Base-by-base conservation (phyloP, 2,888 invertebrate genomes). In the Tipula confusa region DNA sequence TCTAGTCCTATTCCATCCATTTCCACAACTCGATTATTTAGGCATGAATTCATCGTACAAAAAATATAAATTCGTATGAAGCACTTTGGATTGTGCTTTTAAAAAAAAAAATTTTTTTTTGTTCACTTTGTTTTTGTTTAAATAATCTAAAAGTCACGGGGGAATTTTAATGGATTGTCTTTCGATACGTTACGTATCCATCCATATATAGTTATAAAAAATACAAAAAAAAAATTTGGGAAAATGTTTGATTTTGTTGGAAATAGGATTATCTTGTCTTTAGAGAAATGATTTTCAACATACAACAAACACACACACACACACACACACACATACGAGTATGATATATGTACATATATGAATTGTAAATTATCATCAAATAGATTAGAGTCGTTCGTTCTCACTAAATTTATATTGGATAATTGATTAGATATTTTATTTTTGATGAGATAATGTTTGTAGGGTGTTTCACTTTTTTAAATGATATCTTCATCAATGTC, bases 161-260 rank as follows among this genome's bases (percentile, higher is more conserved):
- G 64, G 64, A 64, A 64, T 64, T 64, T 64, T 64, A 64, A 64
- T 64, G 64, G 64, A 64, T 64, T 64, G 64, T 64, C 64, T 64
- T 64, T 64, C 64, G 64, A 64, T 64, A 64, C 64, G 64, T 64
- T 64, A 11, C 64, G 9, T 64, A 24, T 64, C 43, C 15, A 43
- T 43, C 15, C 15, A 24, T 24, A 64, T 24, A 43, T n/a, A 24
- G 2, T 9, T 0, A 15, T 15, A 43, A 6, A 6, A 2, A 36
- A 48, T 18, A 11, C 13, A 18, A 24, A 1, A 24, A 24, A 2
- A 64, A 64, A 64, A 24, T 64, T 64, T 64, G 18, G 64, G 13
- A 64, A 64, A 64, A 64, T 18, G 9, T 24, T 24, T 64, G 64
- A 43, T 15, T 64, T 64, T 33, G 11, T 64, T 64, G 24, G 64